Base-by-base conservation (phyloP, 1,140 invertebrate genomes). In the Panulirus ornatus region DNA sequence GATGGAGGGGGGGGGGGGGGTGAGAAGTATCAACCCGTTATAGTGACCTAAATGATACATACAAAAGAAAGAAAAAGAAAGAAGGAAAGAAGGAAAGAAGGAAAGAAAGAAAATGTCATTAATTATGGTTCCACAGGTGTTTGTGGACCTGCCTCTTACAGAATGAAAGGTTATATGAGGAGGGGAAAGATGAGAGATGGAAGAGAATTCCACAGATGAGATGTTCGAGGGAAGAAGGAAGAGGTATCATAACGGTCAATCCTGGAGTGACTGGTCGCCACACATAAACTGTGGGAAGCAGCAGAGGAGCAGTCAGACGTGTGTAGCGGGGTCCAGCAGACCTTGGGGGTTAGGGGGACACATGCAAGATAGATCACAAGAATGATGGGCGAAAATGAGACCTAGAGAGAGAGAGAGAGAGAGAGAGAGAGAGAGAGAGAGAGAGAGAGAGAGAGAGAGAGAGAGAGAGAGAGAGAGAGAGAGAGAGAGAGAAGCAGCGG, bases 401-500 rank as follows among this genome's bases (percentile, higher is more conserved):
- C 19, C 22, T n/a, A 76, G 40, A 40, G 14, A 42, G 22, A 40
- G 40, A 76, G 36, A 76, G 75, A 44, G 75, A 76, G 73, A 76
- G 75, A 44, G 75, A 76, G 40, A 22, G 71, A 75, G 70, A 34
- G 30, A 76, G 38, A n/a, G 11, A 76, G 75, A 76, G 0, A 44
- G 40, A 42, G 40, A 27, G 8, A 42, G 40, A 42, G 22, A n/a
- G 40, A 44, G 36, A 76, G 2, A 42, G 73, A 76, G 73, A 76
- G 36, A 42, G 73, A 5, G 73, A 42, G 38, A 5, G 34, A 76
- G 36, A 42, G 11, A 42, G 2, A 5, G 19, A 42, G 34, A 42
- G 34, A 42, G 73, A 76, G 70, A 73, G 70, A 73, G 70, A 5
- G 73, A 76, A 9, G 22, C 70, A 3, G 1, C 6, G 6, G 36